phyloP scores from a whole-genome alignment of 2,113 vertebrate species.

The Ammospiza caudacuta region DNA sequence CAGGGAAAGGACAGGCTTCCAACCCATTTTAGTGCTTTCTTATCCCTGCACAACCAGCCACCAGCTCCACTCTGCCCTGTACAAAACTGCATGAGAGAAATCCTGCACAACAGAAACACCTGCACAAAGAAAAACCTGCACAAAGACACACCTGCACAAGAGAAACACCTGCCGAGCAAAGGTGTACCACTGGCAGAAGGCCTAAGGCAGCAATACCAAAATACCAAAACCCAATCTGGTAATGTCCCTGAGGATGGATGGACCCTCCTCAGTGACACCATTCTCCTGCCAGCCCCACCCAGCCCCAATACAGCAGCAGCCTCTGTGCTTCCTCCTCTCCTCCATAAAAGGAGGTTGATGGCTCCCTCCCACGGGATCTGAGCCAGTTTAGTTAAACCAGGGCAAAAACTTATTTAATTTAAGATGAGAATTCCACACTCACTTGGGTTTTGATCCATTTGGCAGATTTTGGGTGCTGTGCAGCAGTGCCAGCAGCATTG shows the following conservation, averaged over 20 bases:
- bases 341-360: background rate
- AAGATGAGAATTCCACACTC: background rate
- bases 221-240: background rate
- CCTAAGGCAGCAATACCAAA: background rate
- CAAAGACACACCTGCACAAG: background rate
- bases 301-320: background rate
- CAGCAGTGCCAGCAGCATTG: background rate
- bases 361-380: background rate
- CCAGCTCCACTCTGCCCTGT: background rate
- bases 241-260: accelerated
- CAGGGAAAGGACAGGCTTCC: background rate
- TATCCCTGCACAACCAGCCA: accelerated
- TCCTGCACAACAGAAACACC: background rate
- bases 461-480: background rate
- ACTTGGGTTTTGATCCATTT: background rate
- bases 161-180: background rate
- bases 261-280: background rate
- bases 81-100: background rate
- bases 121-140: background rate
- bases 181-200: accelerated
- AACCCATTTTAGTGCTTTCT: accelerated
- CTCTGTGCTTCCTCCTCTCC: background rate
- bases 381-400: background rate
- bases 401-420: background rate
- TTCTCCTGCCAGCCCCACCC: background rate